Evolutionary conservation across 2,888 invertebrate genomes (phyloP), one percentile per base, ranked within the genome.

Genomic region (Xanthia icteritia): DNA sequence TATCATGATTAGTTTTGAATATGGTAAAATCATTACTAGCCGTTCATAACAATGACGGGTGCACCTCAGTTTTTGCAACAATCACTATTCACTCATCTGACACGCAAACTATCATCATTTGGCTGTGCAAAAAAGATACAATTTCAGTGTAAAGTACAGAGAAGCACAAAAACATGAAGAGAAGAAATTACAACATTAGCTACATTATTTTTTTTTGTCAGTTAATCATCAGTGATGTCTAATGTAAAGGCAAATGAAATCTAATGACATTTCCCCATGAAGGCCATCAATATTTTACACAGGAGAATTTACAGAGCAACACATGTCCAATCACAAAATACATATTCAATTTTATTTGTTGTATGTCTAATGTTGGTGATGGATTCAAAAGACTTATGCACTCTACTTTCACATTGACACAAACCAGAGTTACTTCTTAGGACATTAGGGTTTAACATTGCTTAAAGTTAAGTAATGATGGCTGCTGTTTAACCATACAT

Each of bases 81-180:
- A 92, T 90, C 90, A 91, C 81, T 85, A 65, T 81, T 73, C 51
- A 75, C 71, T 97, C 97, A 97, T 96, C 94, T 97, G 97, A 97
- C 97, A 97, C 97, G 97, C 97, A 97, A 94, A 91, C 80, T 83
- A 89, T 89, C 90, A 89, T 91, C 92, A 92, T 89, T 63, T 69
- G 36, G 56, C 5, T 73, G 1, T 69, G 36, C 20, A 80, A 65
- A 54, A 73, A 39, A 66, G 13, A 42, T 48, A 36, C 5, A 8
- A n/a, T 27, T 42, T 20, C 3, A 0, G 23, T 39, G 0, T 54
- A 6, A 58, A n/a, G 15, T 15, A n/a, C 17, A 5, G 42, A 67
- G 5, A 15, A 13, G 4, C 17, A 56, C 4, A 45, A 36, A 76
- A 36, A 31, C 17, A 20, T 4, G 20, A 36, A 27, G 13, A 64